Evolutionary conservation across 2,797 vertebrate genomes (phyloP).

Genomic region (Halcyon badia): DNA sequence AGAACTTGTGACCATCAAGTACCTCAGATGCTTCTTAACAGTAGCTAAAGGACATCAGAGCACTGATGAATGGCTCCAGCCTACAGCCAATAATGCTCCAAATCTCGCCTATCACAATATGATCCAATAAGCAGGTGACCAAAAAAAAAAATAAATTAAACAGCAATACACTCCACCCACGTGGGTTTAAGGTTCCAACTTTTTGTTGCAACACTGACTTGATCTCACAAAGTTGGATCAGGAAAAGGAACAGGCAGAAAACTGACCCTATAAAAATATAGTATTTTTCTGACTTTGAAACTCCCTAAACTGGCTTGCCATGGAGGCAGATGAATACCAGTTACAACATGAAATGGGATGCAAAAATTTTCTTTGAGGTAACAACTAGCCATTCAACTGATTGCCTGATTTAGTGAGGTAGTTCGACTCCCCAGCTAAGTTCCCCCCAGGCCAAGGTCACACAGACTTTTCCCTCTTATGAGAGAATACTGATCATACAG

Average conservation of each 20-base stretch:
- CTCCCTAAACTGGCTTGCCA: background rate
- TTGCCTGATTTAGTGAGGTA: accelerated
- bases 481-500: background rate
- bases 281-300: background rate
- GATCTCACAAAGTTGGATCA: background rate
- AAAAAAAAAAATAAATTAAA: background rate
- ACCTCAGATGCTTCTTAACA: background rate
- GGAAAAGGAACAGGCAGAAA: background rate
- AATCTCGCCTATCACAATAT: background rate
- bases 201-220: background rate
- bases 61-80: background rate
- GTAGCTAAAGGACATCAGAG: background rate
- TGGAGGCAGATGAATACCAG: background rate
- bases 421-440: background rate
- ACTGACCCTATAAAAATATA: background rate
- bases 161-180: background rate
- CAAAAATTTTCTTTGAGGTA: background rate
- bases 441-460: background rate
- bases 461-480: background rate
- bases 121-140: background rate
- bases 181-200: background rate
- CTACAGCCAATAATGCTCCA: background rate
- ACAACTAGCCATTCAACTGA: background rate
- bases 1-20: background rate
- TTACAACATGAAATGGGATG: background rate